Evolutionary conservation across 2,113 vertebrate genomes (phyloP), one percentile per base, ranked within the genome.

Genomic region (Accipiter virgatus): DNA sequence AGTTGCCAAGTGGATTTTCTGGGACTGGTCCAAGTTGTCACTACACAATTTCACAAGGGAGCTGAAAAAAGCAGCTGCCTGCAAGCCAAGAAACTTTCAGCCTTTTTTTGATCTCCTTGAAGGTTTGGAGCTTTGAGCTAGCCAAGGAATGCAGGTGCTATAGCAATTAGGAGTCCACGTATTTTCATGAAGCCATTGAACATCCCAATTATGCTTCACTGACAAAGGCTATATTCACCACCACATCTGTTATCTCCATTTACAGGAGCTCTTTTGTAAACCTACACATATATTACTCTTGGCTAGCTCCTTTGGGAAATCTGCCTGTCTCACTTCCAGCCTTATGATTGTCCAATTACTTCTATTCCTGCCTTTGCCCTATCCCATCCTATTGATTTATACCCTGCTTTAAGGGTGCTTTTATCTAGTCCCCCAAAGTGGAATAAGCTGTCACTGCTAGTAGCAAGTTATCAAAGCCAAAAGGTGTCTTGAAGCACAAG

Each of bases 201-300:
- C 83, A 68, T 78, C 75, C 70, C 95, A 95, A 82, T 93, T 94
- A 93, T 56, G 22, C 34, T 31, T 61, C 3, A 2, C 88, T 89
- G 81, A 89, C 96, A 94, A 72, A 89, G 78, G 66, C 68, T 74
- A 40, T 80, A 19, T 88, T 93, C 92, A 61, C 29, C n/a, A 86
- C 63, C 91, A 58, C 92, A 89, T 72, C 93, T 95, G 81, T 88
- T 90, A 83, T 77, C 89, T 87, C 61, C 48, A 32, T 67, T 95
- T 89, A 80, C 83, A 93, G 77, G 66, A 87, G 70, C 61, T 94
- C 91, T n/a, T 92, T 93, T 96, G 83, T 52, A 81, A 70, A 70
- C 80, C 40, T 88, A 56, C 78, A 85, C 66, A 10, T 40, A 72
- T 72, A 78, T 74, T 80, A 81, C 81, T 90, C 81, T 70, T 93